phyloP scores from a whole-genome alignment of 2,797 vertebrate genomes.

The Leptodactylus fallax region DNA sequence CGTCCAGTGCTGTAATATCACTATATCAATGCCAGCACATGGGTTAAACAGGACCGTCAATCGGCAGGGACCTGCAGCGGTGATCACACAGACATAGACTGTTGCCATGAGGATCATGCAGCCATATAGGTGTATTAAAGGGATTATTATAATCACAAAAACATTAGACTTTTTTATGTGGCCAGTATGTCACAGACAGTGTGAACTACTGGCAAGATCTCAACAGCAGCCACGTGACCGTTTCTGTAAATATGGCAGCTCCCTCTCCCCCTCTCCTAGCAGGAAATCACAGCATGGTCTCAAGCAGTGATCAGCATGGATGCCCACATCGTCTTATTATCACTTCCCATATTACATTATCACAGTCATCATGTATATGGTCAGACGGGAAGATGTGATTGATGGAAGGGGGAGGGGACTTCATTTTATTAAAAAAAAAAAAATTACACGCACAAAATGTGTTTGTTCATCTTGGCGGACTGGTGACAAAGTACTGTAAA shows the following conservation, averaged over 20 bases:
- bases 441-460: not conserved
- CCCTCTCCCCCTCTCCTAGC: not conserved
- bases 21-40: not conserved
- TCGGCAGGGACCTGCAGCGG: not conserved
- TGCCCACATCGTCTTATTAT: too few species aligned
- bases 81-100: not conserved
- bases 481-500: constrained; percentile 2
- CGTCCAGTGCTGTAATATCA: not conserved
- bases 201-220: not conserved
- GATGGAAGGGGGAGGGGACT: not conserved
- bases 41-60: not conserved
- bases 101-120: not conserved
- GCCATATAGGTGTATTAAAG: not conserved
- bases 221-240: too few species aligned
- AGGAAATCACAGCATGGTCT: not conserved
- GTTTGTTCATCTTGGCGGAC: not conserved
- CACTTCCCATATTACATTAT: not conserved
- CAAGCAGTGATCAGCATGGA: not conserved
- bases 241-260: not conserved
- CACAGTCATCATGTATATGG: not conserved
- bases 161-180: not conserved
- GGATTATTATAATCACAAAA: not conserved
- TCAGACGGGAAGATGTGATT: not conserved
- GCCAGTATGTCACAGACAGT: not conserved
- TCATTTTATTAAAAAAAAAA: not conserved